Evolutionary conservation across 30 jellyfish, hydroid and myxozoan species (phyloP).

Genomic region (Hydractinia symbiolongicarpus): DNA sequence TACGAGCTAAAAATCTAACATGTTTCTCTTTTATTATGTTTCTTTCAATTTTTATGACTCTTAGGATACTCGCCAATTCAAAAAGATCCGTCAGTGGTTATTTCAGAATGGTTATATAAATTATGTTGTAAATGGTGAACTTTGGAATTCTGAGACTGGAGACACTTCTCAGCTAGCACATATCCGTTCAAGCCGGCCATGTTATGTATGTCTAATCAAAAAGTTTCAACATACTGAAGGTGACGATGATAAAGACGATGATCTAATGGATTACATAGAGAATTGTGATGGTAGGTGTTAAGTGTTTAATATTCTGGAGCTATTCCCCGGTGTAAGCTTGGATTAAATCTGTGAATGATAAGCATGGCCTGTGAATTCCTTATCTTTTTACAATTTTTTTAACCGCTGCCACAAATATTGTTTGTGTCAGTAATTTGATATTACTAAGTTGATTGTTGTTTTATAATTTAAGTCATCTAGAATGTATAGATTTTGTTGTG

Average conservation of each 20-base stretch:
- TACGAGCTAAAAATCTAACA: too few relatives aligned
- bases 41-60: neutral
- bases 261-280: constrained; percentile 36
- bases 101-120: constrained; percentile 60
- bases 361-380: too few relatives aligned
- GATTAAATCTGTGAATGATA: too few relatives aligned
- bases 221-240: constrained; percentile 28
- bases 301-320: neutral
- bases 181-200: constrained; percentile 30
- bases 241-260: constrained; percentile 58
- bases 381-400: too few relatives aligned
- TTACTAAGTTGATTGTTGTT: too few relatives aligned
- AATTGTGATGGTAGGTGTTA: constrained; percentile 42
- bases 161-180: constrained; percentile 24
- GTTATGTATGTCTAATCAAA: constrained; percentile 43
- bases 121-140: constrained; percentile 53
- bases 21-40: too few relatives aligned
- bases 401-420: too few relatives aligned
- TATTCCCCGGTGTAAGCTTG: neutral
- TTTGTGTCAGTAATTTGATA: too few relatives aligned
- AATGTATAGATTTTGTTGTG: too few relatives aligned
- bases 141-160: constrained; percentile 23
- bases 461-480: too few relatives aligned
- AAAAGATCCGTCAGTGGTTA: constrained; percentile 36
- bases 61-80: constrained; percentile 29